phyloP scores from a whole-genome alignment of 2,113 vertebrate species.

The Patagioenas fasciata region DNA sequence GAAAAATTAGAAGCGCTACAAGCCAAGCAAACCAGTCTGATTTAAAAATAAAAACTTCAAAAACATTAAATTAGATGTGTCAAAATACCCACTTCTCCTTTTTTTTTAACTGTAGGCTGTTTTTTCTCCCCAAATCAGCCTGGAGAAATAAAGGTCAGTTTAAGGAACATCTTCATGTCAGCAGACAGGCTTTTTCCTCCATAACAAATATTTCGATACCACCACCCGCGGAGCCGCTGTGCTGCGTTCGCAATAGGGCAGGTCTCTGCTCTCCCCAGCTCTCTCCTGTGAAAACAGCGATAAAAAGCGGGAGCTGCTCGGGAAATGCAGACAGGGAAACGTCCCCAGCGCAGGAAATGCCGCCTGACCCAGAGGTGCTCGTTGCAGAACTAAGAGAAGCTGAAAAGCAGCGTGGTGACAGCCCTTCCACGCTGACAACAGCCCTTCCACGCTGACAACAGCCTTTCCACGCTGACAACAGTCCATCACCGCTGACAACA shows the following conservation, averaged over 20 bases:
- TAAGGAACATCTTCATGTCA: neutral
- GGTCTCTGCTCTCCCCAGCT: neutral
- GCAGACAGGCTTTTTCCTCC: neutral
- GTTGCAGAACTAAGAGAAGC: neutral
- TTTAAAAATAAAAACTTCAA: neutral
- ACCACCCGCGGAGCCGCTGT: neutral
- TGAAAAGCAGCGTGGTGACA: neutral
- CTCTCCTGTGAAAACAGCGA: neutral
- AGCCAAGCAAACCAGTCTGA: neutral
- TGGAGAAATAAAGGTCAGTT: neutral
- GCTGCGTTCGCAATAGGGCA: neutral
- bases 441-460: too few relatives aligned
- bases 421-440: rapidly evolving
- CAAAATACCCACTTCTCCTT: neutral
- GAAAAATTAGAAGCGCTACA: neutral
- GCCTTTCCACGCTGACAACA: rapidly evolving
- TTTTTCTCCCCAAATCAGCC: neutral
- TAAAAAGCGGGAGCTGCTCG: too few relatives aligned
- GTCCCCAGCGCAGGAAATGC: too few relatives aligned
- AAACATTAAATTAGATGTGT: neutral
- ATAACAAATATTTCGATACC: neutral
- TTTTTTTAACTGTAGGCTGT: neutral
- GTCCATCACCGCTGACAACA: too few relatives aligned
- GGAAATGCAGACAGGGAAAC: neutral
- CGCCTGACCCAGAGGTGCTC: too few relatives aligned